Evolutionary conservation across 2,113 vertebrate genomes (phyloP).

Genomic region (Pterocles gutturalis): DNA sequence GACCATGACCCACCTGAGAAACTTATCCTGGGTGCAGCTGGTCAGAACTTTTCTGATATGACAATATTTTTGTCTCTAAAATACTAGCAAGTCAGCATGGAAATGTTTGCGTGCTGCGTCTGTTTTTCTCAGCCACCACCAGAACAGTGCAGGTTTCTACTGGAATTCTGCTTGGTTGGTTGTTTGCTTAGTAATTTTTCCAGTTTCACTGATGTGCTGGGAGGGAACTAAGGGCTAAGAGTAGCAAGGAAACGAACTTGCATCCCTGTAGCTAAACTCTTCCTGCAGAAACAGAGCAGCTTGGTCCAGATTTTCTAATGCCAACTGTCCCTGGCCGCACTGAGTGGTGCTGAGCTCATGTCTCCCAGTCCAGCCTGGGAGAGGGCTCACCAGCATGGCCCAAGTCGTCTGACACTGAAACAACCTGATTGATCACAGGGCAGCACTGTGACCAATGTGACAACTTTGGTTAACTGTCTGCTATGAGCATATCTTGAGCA

Average conservation of each 20-base stretch:
- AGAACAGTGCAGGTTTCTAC: neutral
- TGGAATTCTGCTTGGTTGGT: neutral
- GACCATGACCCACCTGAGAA: neutral
- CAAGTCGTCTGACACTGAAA: neutral
- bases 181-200: neutral
- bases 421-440: accelerated
- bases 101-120: neutral
- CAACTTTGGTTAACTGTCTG: neutral
- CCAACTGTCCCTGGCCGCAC: neutral
- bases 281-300: neutral
- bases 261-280: neutral
- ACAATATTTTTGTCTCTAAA: neutral
- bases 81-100: neutral
- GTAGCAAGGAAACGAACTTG: neutral
- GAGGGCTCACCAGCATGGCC: neutral
- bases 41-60: neutral
- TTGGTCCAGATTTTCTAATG: neutral
- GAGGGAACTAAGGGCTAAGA: neutral
- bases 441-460: neutral
- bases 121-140: neutral
- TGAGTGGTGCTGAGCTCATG: neutral
- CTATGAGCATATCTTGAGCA: neutral
- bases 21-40: neutral
- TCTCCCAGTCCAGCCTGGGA: neutral
- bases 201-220: neutral